Evolutionary conservation across 1,140 invertebrate species (phyloP).

Genomic region (Polypedilum vanderplanki): DNA sequence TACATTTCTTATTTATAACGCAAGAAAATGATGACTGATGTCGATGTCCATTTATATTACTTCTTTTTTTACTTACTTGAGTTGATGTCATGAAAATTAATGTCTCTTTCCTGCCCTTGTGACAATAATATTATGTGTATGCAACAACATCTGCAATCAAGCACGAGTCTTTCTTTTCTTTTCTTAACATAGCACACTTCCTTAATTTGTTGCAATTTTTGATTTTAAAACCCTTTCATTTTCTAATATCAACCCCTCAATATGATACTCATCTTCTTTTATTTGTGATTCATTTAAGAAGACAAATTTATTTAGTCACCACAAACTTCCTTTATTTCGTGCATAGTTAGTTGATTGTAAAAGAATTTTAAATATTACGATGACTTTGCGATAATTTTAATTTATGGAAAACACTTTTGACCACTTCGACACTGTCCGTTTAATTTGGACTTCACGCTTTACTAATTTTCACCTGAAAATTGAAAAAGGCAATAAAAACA

Average conservation of each 20-base stretch:
- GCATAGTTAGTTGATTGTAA: too few relatives aligned
- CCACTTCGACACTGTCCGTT: conserved; percentile 7
- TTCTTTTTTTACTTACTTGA: neutral
- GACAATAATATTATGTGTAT: neutral
- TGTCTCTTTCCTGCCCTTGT: neutral
- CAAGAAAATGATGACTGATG: conserved; percentile 19
- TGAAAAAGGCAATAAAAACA: conserved; percentile 3
- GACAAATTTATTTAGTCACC: too few relatives aligned
- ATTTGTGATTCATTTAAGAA: too few relatives aligned
- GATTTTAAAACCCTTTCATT: neutral
- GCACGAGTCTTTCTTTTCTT: neutral
- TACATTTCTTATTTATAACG: conserved; percentile 24
- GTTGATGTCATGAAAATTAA: neutral
- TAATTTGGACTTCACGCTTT: neutral
- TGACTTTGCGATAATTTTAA: neutral
- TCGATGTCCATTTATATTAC: conserved; percentile 1
- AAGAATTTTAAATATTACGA: too few relatives aligned
- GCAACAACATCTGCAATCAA: neutral
- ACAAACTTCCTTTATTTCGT: too few relatives aligned
- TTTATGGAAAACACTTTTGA: conserved; percentile 2
- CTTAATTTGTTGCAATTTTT: conserved; percentile 25
- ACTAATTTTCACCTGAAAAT: neutral
- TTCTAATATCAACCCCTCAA: neutral
- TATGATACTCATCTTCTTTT: too few relatives aligned
- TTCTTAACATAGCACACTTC: conserved; percentile 20